These are phyloP conservation scores for Eupithecia subumbrata DNA, from an alignment of 2,888 invertebrate species.

Conservation along the genomic window DNA sequence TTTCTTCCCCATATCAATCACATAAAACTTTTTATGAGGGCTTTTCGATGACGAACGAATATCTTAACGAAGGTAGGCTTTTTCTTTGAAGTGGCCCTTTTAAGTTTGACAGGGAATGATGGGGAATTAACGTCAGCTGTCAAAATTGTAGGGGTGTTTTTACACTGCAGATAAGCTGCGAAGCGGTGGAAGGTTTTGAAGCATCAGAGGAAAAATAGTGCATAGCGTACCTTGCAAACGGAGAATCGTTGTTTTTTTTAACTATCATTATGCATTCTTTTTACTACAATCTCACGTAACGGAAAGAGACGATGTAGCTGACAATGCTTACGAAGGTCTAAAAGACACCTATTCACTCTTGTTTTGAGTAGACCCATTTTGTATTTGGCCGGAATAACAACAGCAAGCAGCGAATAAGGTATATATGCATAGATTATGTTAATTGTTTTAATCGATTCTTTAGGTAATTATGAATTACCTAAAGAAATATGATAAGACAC, in stretches of 20 bases:
- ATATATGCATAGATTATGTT: no score
- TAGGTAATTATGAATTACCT: no score
- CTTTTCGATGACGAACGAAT: conserved; percentile 31
- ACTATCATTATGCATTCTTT: no score
- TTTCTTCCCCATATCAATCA: conserved; percentile 43
- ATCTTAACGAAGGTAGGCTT: conserved; percentile 21
- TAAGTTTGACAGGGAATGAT: conserved; percentile 8
- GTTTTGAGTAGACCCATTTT: no score
- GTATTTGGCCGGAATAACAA: no score
- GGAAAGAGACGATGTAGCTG: no score
- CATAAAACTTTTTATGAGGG: conserved; percentile 35
- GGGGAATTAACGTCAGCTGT: conserved; percentile 9
- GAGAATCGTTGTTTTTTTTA: not conserved
- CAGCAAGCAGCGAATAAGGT: no score
- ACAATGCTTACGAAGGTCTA: no score
- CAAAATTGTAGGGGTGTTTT: conserved; percentile 1
- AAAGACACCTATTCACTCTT: no score
- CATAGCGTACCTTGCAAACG: not conserved
- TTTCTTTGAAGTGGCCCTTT: conserved; percentile 3
- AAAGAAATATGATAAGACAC: no score
- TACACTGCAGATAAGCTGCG: not conserved
- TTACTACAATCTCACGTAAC: no score
- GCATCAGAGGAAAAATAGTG: not conserved
- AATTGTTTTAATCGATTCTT: no score
- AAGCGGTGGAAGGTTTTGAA: not conserved